Base-by-base conservation (phyloP, 2,113 vertebrate species). In the Dinomys branickii region DNA sequence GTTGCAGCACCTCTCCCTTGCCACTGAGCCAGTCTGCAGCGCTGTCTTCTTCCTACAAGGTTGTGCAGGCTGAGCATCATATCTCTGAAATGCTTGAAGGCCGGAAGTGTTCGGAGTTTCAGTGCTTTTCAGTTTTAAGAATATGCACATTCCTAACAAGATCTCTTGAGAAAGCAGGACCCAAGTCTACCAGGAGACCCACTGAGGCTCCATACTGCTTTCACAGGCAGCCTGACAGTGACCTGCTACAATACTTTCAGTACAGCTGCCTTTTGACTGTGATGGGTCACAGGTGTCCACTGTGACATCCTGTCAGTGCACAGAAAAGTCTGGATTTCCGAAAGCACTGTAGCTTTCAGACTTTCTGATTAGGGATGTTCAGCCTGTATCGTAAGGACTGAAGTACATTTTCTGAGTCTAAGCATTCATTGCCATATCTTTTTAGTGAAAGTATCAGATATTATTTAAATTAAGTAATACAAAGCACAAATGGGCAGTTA, bases 1-100 rank as follows among this genome's bases (percentile, higher is more conserved):
- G 38, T 12, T 9, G 33, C 28, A 52, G 22, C 0, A 0, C 35
- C 4, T 85, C 28, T 38, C n/a, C 44, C 83, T 88, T 80, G 50
- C 33, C 26, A 7, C 8, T 7, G 3, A 0, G 69, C 78, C 33
- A 7, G 1, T 14, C 3, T 6, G 63, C 63, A 22, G 28, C 0
- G 12, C 54, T 6, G 0, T 47, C 54, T 4, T 0, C 9, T 5
- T 3, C 3, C 63, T 61, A 6, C 12, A 19, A 30, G 3, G 1
- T n/a, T 41, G 5, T 12, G 12, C 4, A 41, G 47, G 24, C 26
- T 41, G 14, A 30, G 22, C 16, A 3, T 5, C 85, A 10, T 69
- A 41, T 41, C 54, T 41, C n/a, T 17, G 1, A 30, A 7, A 19
- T 73, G 24, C 24, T 54, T 7, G 14, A 26, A 26, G 44, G 47